These are phyloP conservation scores for Leucophenga varia DNA, from an alignment of 1,140 invertebrate species.

Conservation along the genomic window DNA sequence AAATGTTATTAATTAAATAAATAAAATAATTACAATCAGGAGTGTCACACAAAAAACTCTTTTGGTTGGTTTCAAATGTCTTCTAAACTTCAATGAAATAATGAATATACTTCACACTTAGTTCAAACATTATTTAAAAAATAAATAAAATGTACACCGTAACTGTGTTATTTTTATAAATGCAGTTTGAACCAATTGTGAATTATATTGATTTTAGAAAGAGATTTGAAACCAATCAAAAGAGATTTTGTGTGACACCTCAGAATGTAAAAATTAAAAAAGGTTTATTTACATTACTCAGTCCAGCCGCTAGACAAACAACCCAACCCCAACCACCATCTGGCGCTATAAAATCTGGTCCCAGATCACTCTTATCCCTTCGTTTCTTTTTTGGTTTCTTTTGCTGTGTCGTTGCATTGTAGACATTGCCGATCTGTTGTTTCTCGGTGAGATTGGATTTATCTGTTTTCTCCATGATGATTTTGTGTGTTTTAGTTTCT, in stretches of 20 bases:
- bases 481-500: conserved; percentile 1
- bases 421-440: conserved; percentile 34
- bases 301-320: conserved; percentile 46
- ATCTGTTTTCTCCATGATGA: conserved; percentile 26
- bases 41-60: no score
- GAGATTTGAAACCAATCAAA: no score
- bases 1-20: neutral
- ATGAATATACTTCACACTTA: no score
- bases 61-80: no score
- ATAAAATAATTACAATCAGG: no score
- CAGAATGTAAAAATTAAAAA: neutral
- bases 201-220: no score
- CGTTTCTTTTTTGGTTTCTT: conserved; percentile 39
- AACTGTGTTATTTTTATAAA: no score
- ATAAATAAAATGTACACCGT: no score
- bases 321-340: conserved; percentile 55
- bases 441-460: conserved; percentile 35
- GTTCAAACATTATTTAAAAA: no score
- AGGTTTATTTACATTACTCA: conserved; percentile 36
- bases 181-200: no score
- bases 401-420: conserved; percentile 42
- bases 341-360: conserved; percentile 48
- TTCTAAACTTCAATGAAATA: no score
- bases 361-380: conserved; percentile 48
- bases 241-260: neutral